phyloP scores from a whole-genome alignment of 2,888 invertebrate species.

The Polymixis flavicincta region DNA sequence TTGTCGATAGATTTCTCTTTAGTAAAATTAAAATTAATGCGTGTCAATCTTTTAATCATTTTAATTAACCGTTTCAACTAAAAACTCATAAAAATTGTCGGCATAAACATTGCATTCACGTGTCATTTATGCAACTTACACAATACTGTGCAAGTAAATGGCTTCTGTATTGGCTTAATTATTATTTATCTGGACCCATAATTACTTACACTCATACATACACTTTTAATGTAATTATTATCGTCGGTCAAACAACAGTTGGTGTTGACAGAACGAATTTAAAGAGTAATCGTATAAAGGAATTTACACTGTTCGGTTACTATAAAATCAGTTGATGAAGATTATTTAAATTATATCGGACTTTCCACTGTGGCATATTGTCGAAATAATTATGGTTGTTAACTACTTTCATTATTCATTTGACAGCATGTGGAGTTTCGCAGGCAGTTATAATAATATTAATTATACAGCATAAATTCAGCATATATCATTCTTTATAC shows the following conservation, averaged over 20 bases:
- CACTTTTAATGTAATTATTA: constrained; percentile 43
- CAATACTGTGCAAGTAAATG: neutral
- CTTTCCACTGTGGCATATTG: neutral
- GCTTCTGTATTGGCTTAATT: neutral
- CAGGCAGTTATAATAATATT: neutral
- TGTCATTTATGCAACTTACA: neutral
- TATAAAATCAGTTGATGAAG: constrained; percentile 47
- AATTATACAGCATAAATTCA: too few species aligned
- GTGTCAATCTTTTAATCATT: neutral
- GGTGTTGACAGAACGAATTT: constrained; percentile 35
- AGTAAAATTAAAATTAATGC: neutral
- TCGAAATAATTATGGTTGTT: constrained; percentile 10
- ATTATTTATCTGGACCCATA: constrained; percentile 11
- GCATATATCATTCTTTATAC: too few species aligned
- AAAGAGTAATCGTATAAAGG: constrained; percentile 39
- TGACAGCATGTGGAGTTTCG: neutral
- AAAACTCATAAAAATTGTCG: neutral
- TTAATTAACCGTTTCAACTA: neutral
- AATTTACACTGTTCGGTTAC: constrained; percentile 9
- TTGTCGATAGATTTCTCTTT: neutral
- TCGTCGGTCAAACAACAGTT: constrained; percentile 45
- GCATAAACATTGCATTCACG: neutral
- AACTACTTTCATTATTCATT: constrained; percentile 14
- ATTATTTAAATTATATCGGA: constrained; percentile 29
- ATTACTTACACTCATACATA: constrained; percentile 12